Conservation (phyloP, 2,888 invertebrate genomes). For the Machimus atricapillus region DNA sequence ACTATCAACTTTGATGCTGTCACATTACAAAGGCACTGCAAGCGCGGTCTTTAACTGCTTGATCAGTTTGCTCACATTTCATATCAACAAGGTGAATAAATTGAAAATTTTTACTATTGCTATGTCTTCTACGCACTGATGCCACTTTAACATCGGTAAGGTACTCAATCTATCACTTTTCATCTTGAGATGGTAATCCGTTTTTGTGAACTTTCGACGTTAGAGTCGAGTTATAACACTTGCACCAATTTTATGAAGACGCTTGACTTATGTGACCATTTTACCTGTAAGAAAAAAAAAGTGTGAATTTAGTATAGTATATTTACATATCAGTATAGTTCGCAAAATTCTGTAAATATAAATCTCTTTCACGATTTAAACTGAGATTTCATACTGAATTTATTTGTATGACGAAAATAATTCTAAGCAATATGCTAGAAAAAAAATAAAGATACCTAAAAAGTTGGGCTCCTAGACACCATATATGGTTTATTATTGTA, state of each 20-base stretch:
- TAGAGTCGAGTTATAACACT: neutral
- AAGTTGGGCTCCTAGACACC: too few relatives aligned
- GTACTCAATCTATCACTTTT: neutral
- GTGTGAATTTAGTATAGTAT: neutral
- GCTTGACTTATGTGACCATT: neutral
- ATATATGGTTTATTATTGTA: too few relatives aligned
- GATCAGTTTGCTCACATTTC: neutral
- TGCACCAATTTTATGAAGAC: neutral
- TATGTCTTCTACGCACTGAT: neutral
- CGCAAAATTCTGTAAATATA: too few relatives aligned
- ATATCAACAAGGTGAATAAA: neutral
- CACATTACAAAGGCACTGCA: neutral
- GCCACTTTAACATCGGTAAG: conserved; percentile 22
- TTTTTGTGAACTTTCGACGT: neutral
- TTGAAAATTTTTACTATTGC: neutral
- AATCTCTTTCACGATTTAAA: too few relatives aligned
- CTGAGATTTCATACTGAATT: too few relatives aligned
- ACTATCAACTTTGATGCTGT: neutral
- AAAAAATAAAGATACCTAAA: too few relatives aligned
- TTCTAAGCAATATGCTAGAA: too few relatives aligned
- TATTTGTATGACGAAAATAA: too few relatives aligned
- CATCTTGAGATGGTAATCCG: neutral
- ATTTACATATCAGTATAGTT: neutral
- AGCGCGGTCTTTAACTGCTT: neutral
- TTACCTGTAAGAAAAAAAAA: neutral